These are phyloP conservation scores for Leptopilina syphax DNA, from an alignment of 2,888 invertebrate genomes.

Conservation along the genomic window DNA sequence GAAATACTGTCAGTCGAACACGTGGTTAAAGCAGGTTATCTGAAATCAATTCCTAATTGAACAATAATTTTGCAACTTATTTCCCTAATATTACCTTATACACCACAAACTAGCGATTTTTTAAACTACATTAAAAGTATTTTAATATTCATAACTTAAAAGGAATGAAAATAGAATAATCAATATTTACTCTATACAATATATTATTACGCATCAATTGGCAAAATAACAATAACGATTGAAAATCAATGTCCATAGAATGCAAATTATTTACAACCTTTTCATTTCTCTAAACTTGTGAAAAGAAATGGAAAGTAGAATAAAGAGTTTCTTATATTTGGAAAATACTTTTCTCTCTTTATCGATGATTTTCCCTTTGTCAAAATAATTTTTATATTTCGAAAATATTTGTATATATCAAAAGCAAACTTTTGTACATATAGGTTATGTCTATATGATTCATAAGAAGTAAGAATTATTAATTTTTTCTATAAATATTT, in stretches of 20 bases:
- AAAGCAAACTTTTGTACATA: too few relatives aligned
- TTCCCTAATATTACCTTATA: too few relatives aligned
- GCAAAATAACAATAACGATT: background rate
- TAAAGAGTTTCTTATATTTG: too few relatives aligned
- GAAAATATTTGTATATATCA: too few relatives aligned
- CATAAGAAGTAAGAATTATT: too few relatives aligned
- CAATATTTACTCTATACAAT: background rate
- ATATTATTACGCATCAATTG: background rate
- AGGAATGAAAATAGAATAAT: conserved; percentile 1
- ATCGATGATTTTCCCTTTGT: too few relatives aligned
- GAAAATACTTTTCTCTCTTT: too few relatives aligned
- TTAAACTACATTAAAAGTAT: background rate
- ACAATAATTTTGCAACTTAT: too few relatives aligned
- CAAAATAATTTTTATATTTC: too few relatives aligned
- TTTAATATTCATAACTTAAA: background rate
- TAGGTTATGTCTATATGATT: too few relatives aligned
- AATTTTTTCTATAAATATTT: background rate
- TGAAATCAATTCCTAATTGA: background rate
- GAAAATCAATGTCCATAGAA: background rate
- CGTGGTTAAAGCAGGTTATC: background rate
- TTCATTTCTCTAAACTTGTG: too few relatives aligned
- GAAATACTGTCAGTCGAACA: background rate
- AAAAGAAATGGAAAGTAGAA: too few relatives aligned
- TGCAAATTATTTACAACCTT: background rate
- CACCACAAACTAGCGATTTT: background rate